Conservation (phyloP, 2,113 vertebrate genomes). For the Cnemophilus loriae region DNA sequence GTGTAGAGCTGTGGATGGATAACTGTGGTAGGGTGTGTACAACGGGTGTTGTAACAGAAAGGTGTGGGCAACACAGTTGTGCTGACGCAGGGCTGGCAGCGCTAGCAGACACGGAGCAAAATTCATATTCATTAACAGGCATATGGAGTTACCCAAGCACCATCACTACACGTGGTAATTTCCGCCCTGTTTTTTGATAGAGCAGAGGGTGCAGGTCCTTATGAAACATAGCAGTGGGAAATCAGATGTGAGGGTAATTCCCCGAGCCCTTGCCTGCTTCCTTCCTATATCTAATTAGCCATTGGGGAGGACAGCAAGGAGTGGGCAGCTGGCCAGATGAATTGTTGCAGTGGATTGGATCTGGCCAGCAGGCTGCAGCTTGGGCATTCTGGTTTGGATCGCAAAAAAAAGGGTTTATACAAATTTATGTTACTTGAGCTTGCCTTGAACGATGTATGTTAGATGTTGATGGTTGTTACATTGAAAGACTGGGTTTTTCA, state of each 20-base stretch:
- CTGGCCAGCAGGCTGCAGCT: not conserved
- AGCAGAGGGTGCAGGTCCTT: not conserved
- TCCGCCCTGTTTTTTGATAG: not conserved
- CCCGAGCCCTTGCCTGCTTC: not conserved
- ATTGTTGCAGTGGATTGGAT: not conserved
- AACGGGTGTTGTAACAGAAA: not conserved
- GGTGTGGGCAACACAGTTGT: accelerated
- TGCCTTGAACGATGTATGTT: accelerated
- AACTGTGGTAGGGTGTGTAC: not conserved
- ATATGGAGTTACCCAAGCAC: not conserved
- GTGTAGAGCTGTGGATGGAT: accelerated
- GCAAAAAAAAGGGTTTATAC: not conserved
- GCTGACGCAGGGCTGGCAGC: not conserved
- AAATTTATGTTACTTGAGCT: not conserved
- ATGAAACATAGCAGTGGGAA: not conserved
- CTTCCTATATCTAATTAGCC: not conserved
- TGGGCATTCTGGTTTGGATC: not conserved
- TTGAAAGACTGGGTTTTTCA: not conserved
- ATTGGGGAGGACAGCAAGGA: not conserved
- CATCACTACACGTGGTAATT: not conserved
- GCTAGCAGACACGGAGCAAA: not conserved
- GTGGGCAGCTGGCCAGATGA: not conserved
- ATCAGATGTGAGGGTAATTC: not conserved
- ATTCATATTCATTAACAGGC: not conserved
- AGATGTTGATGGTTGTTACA: accelerated